Base-by-base conservation (phyloP, 2,888 invertebrate species). In the Helleia helle region DNA sequence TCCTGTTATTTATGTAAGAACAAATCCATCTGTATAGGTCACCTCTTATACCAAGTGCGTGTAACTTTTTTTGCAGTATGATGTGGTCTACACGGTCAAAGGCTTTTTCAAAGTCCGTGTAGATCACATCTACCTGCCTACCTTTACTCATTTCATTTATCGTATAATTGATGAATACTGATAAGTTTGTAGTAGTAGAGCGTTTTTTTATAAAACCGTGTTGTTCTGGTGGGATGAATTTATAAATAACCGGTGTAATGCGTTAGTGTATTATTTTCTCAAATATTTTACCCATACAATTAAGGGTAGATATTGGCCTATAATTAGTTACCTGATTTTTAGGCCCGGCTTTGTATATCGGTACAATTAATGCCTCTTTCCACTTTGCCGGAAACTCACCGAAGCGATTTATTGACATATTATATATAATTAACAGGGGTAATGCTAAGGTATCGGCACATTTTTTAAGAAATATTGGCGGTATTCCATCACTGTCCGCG, bases 1-100 rank as follows among this genome's bases (percentile, higher is more conserved):
- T 37, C 7, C 41, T 30, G 22, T 41, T 46, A 7, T 8, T 8
- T n/a, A 46, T 8, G 14, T 46, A 46, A 1, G 46, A 43, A 4
- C 12, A 8, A n/a, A 43, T 3, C 43, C 41, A 43, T 12, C 41
- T 28, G n/a, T n/a, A n/a, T n/a, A n/a, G n/a, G n/a, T n/a, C n/a
- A n/a, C n/a, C n/a, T n/a, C n/a, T n/a, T n/a, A 8, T 18, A 18
- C 18, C 18, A 5, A 18, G 18, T 4, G 5, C 18, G 3, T 4
- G 5, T 18, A 18, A 18, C 18, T 18, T 18, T 18, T 18, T 6
- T n/a, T 36, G 26, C 4, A 43, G 36, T 17, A 40, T 29, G 5
- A 31, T 15, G 26, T n/a, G n/a, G n/a, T n/a, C n/a, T n/a, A n/a
- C n/a, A n/a, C n/a, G n/a, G n/a, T n/a, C n/a, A n/a, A n/a, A 12